Evolutionary conservation across 2,113 vertebrate species (phyloP).

Genomic region (Tretioscincus oriximinensis): DNA sequence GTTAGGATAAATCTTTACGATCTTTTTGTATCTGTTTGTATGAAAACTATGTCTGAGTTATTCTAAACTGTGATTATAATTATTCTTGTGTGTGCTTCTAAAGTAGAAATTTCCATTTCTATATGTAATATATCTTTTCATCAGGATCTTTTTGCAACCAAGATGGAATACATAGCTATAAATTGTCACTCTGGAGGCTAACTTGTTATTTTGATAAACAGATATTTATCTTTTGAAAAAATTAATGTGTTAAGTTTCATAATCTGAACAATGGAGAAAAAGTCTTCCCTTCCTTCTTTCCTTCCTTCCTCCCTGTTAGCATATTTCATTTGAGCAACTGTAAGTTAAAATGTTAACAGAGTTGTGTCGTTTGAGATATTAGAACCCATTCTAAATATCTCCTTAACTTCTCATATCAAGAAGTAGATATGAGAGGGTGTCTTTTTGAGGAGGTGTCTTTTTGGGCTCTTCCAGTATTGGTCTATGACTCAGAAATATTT

Average conservation of each 20-base stretch:
- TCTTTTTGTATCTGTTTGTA: not conserved
- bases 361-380: not conserved
- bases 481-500: constrained; percentile 14
- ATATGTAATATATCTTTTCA: not conserved
- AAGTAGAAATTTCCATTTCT: not conserved
- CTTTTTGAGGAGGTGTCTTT: not conserved
- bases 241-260: not conserved
- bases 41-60: not conserved
- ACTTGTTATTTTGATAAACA: not conserved
- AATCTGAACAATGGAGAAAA: not conserved
- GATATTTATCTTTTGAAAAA: no score
- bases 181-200: not conserved
- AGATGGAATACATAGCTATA: not conserved
- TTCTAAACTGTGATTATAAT: not conserved
- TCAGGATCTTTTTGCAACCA: not conserved
- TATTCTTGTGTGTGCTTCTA: not conserved
- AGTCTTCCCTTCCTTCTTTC: not conserved
- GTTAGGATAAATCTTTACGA: not conserved
- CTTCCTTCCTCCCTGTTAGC: no score
- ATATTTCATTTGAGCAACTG: no score
- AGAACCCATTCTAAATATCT: not conserved
- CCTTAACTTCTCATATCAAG: not conserved
- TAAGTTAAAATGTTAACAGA: not conserved
- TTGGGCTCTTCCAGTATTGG: not conserved
- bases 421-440: not conserved